Base-by-base conservation (phyloP, 1,140 invertebrate species). In the Hestina assimilis region DNA sequence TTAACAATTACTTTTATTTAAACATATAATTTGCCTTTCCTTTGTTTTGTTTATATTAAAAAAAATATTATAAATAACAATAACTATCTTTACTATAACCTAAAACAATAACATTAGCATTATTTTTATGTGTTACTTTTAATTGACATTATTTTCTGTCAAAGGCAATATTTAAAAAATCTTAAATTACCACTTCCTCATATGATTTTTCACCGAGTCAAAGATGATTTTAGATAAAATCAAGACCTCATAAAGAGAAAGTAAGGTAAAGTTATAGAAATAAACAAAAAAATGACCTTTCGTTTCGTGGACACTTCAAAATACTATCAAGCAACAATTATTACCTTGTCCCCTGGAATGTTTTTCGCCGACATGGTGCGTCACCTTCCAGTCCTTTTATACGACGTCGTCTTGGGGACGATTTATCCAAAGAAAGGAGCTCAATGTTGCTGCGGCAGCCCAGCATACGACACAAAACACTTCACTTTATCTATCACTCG, bases 391-490 rank as follows among this genome's bases (percentile, higher is more conserved):
- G 69, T 74, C 64, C 61, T 59, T 68, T 69, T 66, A 75, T 72
- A 68, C 76, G 71, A 82, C 72, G 74, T 83, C 83, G 80, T 79
- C 79, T 75, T 81, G 67, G 51, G 72, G 80, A 81, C 81, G 77
- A 83, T 80, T 71, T 83, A 83, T 86, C 83, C 83, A 86, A 76
- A 83, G 76, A 79, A 84, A 82, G 78, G 81, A 81, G 75, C 81
- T 79, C 83, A 81, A 79, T 78, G 72, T 79, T 74, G 75, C 72
- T 75, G 79, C 80, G 75, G 80, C 75, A 82, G 75, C 79, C 79
- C 84, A 83, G 77, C 83, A 88, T 81, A 85, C 78, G 72, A 84
- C 83, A 86, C 83, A 78, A 81, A 85, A 85, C 80, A 84, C 80
- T 83, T 63, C 82, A 85, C 82, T 79, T 71, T 75, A 75, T 75